These are phyloP conservation scores for Heliconius hewitsoni DNA, from an alignment of 1,140 invertebrate species.

Conservation along the genomic window DNA sequence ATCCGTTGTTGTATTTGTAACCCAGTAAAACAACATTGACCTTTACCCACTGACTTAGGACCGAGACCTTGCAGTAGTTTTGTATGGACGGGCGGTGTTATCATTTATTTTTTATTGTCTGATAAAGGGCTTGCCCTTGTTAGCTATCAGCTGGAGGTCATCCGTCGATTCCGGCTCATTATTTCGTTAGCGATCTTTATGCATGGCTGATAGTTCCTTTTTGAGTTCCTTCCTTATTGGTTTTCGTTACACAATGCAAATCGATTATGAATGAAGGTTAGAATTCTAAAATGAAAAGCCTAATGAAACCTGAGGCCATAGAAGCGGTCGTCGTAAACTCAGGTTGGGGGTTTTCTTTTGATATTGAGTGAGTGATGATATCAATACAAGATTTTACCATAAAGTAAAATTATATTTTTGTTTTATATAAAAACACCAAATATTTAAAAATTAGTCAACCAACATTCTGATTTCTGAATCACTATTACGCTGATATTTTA, in stretches of 20 bases:
- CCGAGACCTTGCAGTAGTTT: constrained; percentile 52
- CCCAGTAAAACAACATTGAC: constrained; percentile 55
- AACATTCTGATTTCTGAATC: constrained; percentile 5
- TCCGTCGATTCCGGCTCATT: constrained; percentile 60
- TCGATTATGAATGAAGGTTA: constrained; percentile 41
- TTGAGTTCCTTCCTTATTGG: constrained; percentile 67
- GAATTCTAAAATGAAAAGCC: neutral
- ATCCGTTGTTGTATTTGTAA: constrained; percentile 41
- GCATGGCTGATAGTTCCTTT: constrained; percentile 63
- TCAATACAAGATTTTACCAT: too few relatives aligned
- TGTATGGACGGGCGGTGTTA: constrained; percentile 49
- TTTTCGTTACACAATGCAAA: constrained; percentile 55
- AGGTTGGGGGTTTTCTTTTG: too few relatives aligned
- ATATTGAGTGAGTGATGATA: too few relatives aligned
- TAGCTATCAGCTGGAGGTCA: constrained; percentile 52
- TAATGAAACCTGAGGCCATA: neutral
- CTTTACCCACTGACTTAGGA: constrained; percentile 69
- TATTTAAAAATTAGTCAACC: neutral
- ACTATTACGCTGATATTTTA: constrained; percentile 12
- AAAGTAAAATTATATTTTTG: too few relatives aligned
- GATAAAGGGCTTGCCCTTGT: constrained; percentile 73
- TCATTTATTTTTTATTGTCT: constrained; percentile 56
- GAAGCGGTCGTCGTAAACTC: too few relatives aligned
- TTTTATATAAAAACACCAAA: neutral
- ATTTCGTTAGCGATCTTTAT: constrained; percentile 61